Evolutionary conservation across 2,888 invertebrate species (phyloP), one percentile per base, ranked within the genome.

Genomic region (Platerodrilus igneus): DNA sequence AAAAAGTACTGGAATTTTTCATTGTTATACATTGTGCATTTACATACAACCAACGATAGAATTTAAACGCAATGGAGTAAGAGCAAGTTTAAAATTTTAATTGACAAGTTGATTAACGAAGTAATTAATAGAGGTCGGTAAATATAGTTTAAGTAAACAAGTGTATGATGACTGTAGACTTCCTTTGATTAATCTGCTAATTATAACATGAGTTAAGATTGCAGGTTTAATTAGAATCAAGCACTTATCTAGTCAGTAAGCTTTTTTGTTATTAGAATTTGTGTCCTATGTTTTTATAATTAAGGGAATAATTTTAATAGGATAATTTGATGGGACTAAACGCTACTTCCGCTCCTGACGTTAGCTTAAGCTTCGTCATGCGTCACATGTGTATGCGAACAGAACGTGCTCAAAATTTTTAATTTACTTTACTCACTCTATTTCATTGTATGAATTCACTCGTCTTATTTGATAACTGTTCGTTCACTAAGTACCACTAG

Each of bases 231-330:
- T 40, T 40, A 35, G 30, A 28, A 4, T 7, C 18, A n/a, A n/a
- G n/a, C n/a, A n/a, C n/a, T n/a, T n/a, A n/a, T n/a, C n/a, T n/a
- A n/a, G n/a, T n/a, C n/a, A n/a, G n/a, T n/a, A n/a, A n/a, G n/a
- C n/a, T n/a, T n/a, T n/a, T n/a, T n/a, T n/a, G n/a, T n/a, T n/a
- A n/a, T 33, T 22, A 36, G 31, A 40, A 44, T 40, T 33, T 31
- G 32, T 40, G 35, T 38, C 44, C 39, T 44, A 40, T 44, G 39
- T 44, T 63, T 59, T 60, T 58, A 57, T 59, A 62, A 63, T 62
- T 61, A 61, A 56, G 56, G 53, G 59, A 63, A 62, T 62, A 62
- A 64, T 62, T 63, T 62, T 61, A 64, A 64, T 65, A 62, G 62
- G 58, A 66, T 63, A 66, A 65, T 64, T 63, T 55, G 61, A 59